phyloP scores from a whole-genome alignment of 2,888 invertebrate genomes.

The Cotesia congregata region DNA sequence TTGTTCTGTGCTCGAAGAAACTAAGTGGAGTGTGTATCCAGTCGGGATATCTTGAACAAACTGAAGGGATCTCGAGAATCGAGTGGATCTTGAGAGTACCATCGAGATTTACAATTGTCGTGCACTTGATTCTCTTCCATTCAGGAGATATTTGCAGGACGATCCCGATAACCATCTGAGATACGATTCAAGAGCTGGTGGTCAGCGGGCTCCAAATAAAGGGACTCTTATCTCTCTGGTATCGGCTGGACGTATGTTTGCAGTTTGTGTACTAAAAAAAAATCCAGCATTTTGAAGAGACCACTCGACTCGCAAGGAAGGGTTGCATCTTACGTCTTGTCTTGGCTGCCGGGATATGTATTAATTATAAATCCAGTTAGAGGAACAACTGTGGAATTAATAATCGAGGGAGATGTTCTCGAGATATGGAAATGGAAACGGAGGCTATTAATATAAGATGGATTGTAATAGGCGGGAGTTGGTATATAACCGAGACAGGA shows the following conservation, averaged over 20 bases:
- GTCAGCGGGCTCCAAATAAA: slow-evolving; percentile 15
- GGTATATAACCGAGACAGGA: slow-evolving; percentile 31
- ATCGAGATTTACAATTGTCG: slow-evolving; percentile 59
- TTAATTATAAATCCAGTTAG: no score
- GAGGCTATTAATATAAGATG: not conserved
- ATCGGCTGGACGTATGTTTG: slow-evolving; percentile 5
- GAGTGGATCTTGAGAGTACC: slow-evolving; percentile 52
- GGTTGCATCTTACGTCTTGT: not conserved
- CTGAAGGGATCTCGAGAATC: slow-evolving; percentile 61
- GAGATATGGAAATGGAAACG: not conserved
- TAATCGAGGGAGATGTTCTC: not conserved
- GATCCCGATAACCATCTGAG: slow-evolving; percentile 63
- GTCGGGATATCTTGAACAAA: slow-evolving; percentile 62
- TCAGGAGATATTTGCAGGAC: slow-evolving; percentile 66
- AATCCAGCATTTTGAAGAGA: slow-evolving; percentile 8
- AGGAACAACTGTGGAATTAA: not conserved
- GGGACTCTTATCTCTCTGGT: not conserved
- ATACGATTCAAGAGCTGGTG: slow-evolving; percentile 61
- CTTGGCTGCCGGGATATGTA: no score
- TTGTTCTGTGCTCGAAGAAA: slow-evolving; percentile 8
- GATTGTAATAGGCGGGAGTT: not conserved
- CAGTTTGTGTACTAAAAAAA: slow-evolving; percentile 14
- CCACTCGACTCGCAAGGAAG: slow-evolving; percentile 26
- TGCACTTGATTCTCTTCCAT: slow-evolving; percentile 53
- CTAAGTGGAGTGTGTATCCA: slow-evolving; percentile 35